Base-by-base conservation (phyloP, 2,113 vertebrate species). In the Eleginops maclovinus region DNA sequence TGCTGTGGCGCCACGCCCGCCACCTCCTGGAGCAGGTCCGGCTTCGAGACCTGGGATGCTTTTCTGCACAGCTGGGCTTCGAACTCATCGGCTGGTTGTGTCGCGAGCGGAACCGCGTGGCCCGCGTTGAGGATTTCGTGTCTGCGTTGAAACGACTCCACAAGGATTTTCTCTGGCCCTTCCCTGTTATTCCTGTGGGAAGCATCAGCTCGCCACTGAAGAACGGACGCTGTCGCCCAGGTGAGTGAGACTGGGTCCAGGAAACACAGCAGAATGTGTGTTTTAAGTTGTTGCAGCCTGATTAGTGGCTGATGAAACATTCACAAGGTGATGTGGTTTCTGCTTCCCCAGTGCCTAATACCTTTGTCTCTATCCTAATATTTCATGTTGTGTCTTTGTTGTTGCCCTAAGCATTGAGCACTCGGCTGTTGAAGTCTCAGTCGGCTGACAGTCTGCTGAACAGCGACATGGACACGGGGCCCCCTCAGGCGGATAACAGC, bases 1-100 rank as follows among this genome's bases (percentile, higher is more conserved):
- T 99, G 98, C 94, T 99, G 1, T 99, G 97, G 97, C 95, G 98
- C 26, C 98, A 99, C 0, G 98, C 98, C 0, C 96, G 98, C 13
- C 96, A 92, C 47, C 96, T 99, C 59, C 93, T 99, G 61, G 98
- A 99, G 87, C 97, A 99, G 84, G 94, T 99, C 24, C 94, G 96
- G 26, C 95, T 99, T 3, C 96, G 96, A 14, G 98, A 99, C 88
- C 97, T 99, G 0, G 97, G 97, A 46, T 97, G 96, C 77, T 99
- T 99, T 92, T 96, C 98, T 0, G 98, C 97, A 0, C 98, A 99
- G 92, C 44, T 99, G 44, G 97, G 97, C 81, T 99, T 99, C 62
- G 98, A 99, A 77, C 95, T 99, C 46, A 99, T 99, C 0, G 93
- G 97, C 69, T 99, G 98, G 98, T 79, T 99, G 44, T 97, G 96